Conservation (phyloP, 2,888 invertebrate species). For the Neria commutata region DNA sequence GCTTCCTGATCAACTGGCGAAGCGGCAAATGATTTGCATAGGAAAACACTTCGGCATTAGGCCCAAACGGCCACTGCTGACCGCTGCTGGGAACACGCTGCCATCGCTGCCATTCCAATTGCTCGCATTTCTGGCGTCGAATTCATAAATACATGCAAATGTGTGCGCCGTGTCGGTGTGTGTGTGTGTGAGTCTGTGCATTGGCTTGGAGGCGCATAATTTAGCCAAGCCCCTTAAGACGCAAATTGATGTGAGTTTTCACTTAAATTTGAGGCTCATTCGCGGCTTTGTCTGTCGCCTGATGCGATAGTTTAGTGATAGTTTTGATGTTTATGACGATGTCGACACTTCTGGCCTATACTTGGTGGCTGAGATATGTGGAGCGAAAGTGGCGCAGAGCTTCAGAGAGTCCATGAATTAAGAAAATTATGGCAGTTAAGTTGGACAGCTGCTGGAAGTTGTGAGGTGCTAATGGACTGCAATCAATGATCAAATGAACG, state of each 20-base stretch:
- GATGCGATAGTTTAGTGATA: no score
- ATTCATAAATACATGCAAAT: not conserved
- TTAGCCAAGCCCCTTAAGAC: conserved; percentile 9
- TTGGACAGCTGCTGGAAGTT: no score
- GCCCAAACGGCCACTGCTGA: not conserved
- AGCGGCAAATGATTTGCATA: not conserved
- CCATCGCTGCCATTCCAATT: no score
- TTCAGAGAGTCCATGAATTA: no score
- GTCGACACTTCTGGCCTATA: not conserved
- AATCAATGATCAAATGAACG: no score
- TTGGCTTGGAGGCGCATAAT: not conserved
- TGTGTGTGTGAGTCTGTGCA: not conserved
- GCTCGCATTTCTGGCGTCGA: no score
- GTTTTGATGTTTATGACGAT: conserved; percentile 1
- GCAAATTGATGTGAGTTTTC: conserved; percentile 6
- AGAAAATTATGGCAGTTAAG: no score
- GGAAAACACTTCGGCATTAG: not conserved
- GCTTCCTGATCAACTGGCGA: not conserved
- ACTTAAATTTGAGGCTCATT: conserved; percentile 13
- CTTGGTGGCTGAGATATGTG: not conserved
- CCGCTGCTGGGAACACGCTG: no score
- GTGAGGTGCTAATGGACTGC: no score
- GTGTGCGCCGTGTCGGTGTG: not conserved
- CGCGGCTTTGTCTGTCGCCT: not conserved
- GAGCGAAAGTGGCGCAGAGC: not conserved